Conservation (phyloP, 2,888 invertebrate species). For the Pemphredon lugubris region DNA sequence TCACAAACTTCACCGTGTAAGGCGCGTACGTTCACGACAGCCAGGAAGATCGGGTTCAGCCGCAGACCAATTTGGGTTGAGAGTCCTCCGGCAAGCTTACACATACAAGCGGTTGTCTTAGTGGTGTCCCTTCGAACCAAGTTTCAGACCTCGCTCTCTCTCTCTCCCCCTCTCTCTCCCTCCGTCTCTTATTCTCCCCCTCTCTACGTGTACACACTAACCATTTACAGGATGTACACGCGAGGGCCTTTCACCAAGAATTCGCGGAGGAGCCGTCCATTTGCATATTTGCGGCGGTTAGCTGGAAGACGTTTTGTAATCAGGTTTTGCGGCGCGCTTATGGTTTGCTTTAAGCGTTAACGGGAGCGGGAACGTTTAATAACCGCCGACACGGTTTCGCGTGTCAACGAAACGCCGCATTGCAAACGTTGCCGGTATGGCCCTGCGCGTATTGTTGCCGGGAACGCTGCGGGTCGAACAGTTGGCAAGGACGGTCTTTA, state of each 20-base stretch:
- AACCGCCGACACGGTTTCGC: slow-evolving; percentile 26
- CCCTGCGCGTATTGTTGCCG: no score
- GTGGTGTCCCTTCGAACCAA: slow-evolving; percentile 52
- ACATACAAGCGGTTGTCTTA: slow-evolving; percentile 51
- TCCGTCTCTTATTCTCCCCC: not conserved
- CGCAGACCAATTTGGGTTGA: slow-evolving; percentile 60
- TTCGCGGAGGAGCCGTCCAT: slow-evolving; percentile 38
- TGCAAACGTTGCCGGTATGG: no score
- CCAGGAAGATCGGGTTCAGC: slow-evolving; percentile 47
- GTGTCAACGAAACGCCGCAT: no score
- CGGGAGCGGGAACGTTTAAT: slow-evolving; percentile 22
- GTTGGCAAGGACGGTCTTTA: no score
- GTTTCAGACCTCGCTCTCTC: slow-evolving; percentile 38
- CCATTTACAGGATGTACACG: slow-evolving; percentile 40
- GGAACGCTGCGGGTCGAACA: no score
- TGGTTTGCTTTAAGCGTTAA: slow-evolving; percentile 28
- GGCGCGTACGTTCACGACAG: slow-evolving; percentile 19
- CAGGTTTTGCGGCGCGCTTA: slow-evolving; percentile 29
- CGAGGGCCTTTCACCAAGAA: slow-evolving; percentile 44
- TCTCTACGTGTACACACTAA: slow-evolving; percentile 29
- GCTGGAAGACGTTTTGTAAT: slow-evolving; percentile 46
- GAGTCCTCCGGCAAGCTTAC: slow-evolving; percentile 45
- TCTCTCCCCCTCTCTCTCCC: slow-evolving; percentile 1
- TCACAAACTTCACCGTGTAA: slow-evolving; percentile 23
- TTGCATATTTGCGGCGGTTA: slow-evolving; percentile 43